phyloP scores from a whole-genome alignment of 53 echinoderm and acorn worm genomes.

The Hippasteria phrygiana region DNA sequence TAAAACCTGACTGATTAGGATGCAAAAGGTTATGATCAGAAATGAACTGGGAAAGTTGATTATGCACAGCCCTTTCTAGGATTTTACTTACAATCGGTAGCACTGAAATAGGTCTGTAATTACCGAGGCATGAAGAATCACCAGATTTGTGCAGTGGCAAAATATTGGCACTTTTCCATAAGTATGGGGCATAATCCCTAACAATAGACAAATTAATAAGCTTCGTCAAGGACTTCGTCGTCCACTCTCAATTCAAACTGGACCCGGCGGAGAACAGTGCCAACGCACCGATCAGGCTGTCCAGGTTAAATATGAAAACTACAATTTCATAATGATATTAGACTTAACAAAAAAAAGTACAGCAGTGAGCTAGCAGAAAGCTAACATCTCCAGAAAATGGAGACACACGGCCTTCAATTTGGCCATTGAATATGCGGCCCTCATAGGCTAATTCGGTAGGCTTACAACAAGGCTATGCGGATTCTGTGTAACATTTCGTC shows the following conservation, averaged over 20 bases:
- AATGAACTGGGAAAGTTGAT: background rate
- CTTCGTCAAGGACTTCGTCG: no score
- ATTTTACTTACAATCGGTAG: slow-evolving; percentile 15
- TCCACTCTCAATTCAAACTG: no score
- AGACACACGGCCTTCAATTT: background rate
- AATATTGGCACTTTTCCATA: background rate
- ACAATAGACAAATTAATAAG: no score
- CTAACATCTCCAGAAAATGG: no score
- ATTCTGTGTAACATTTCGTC: background rate
- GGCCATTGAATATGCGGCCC: background rate
- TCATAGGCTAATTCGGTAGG: background rate
- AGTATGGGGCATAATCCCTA: no score
- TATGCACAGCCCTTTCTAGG: background rate
- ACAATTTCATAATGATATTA: no score
- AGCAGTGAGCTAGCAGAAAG: no score
- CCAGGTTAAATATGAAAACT: no score
- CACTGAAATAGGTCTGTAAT: slow-evolving; percentile 1
- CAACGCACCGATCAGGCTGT: no score
- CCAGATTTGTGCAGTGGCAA: slow-evolving; percentile 25
- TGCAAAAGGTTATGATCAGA: background rate
- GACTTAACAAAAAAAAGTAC: no score
- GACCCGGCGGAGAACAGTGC: no score
- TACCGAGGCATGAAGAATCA: background rate
- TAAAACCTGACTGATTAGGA: slow-evolving; percentile 16
- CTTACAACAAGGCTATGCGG: background rate